Percentiles rank a stretch among this genome's conserved stretches.
Conservation (phyloP, 1,140 invertebrate species). For the Drosophila guanche region DNA sequence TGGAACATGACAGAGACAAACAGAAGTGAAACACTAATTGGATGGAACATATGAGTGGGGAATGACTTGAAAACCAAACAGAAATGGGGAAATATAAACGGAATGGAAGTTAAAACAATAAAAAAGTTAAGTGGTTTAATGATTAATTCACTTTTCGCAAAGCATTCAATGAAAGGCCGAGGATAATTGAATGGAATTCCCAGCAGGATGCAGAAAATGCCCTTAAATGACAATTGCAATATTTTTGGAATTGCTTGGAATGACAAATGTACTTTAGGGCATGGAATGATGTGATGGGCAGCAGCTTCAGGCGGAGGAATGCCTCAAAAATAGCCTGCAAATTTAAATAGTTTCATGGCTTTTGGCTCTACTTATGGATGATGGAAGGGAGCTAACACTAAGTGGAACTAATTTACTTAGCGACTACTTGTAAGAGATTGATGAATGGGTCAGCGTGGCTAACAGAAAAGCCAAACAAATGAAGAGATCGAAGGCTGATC, state of each 20-base stretch:
- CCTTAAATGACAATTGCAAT: constrained; percentile 3
- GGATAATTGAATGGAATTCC: not conserved
- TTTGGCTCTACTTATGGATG: not conserved
- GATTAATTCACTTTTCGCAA: no score
- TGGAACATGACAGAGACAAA: no score
- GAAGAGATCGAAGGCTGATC: constrained; percentile 11
- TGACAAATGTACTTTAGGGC: constrained; percentile 13
- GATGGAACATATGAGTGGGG: no score
- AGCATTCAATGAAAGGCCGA: no score
- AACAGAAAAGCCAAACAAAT: constrained; percentile 19
- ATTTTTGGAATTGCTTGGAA: constrained; percentile 14
- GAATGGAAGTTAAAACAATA: no score
- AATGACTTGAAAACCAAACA: no score
- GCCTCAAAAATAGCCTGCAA: not conserved
- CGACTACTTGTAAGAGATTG: constrained; percentile 39
- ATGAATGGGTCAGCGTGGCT: constrained; percentile 31
- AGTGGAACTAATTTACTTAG: constrained; percentile 24
- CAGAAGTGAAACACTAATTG: no score
- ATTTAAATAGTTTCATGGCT: constrained; percentile 24
- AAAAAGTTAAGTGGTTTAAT: no score
- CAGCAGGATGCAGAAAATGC: constrained; percentile 8
- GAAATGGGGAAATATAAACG: no score
- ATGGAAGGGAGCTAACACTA: constrained; percentile 15
- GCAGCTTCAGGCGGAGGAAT: constrained; percentile 9
- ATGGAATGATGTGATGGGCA: constrained; percentile 21